Evolutionary conservation across 2,797 vertebrate species (phyloP).

Genomic region (Pseudochirops corinnae): DNA sequence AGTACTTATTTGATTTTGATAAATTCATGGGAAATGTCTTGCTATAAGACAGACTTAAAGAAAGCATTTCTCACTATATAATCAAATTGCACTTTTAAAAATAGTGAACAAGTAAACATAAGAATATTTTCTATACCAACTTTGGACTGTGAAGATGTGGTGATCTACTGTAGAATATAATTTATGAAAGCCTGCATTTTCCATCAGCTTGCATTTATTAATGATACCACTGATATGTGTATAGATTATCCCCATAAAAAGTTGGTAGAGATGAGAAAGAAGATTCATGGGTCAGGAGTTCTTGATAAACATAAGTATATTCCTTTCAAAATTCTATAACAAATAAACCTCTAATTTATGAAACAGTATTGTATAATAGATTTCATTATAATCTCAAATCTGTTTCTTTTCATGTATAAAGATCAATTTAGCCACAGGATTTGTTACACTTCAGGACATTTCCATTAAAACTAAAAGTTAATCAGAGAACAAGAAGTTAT

Average conservation of each 20-base stretch:
- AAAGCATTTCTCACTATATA: not conserved
- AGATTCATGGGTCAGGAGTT: not conserved
- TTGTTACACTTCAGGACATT: not conserved
- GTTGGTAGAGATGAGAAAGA: not conserved
- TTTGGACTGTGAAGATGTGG: not conserved
- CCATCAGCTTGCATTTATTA: not conserved
- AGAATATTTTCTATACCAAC: not conserved
- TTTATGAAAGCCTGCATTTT: not conserved
- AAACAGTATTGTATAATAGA: not conserved
- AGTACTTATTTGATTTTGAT: not conserved
- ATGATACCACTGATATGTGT: not conserved
- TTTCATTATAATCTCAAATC: not conserved
- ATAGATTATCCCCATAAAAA: not conserved
- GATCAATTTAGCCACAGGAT: not conserved
- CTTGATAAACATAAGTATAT: not conserved
- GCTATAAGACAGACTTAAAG: not conserved
- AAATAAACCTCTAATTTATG: not conserved
- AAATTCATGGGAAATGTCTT: not conserved
- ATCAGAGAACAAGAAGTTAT: not conserved
- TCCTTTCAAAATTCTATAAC: not conserved
- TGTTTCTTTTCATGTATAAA: not conserved
- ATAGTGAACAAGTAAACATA: not conserved
- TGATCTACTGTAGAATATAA: not conserved
- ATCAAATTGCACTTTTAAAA: not conserved
- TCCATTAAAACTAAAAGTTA: not conserved